Evolutionary conservation across 2,113 vertebrate genomes (phyloP), one percentile per base, ranked within the genome.

Genomic region (Rhea americana): DNA sequence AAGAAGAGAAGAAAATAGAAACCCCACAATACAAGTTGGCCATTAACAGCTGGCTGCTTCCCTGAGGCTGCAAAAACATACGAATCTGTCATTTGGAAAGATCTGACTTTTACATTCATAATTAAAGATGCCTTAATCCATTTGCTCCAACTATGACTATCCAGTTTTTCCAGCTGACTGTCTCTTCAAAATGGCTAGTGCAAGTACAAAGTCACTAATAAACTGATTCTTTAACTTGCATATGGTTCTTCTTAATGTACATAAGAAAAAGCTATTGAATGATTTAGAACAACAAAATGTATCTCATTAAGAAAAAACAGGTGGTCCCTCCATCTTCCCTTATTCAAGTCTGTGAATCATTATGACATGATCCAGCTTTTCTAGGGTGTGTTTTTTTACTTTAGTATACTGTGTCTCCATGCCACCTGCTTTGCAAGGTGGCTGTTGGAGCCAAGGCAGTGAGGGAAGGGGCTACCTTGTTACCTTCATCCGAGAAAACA

Each of bases 11-110:
- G 61, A 90, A 43, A 83, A 70, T 28, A 89, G 75, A 94, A 94
- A 94, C 89, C 74, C 93, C 89, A 92, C 70, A 85, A 82, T 51
- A 95, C 89, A 93, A 81, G 84, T 93, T 68, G 89, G 30, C 74
- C 47, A n/a, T 50, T 82, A 77, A 79, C 66, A 91, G 87, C 71
- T 87, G 71, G 21, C 66, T 84, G 43, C 78, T 94, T 94, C 93
- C 53, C 77, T 2, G 5, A 61, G 82, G 78, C 78, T 89, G 35
- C 61, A 71, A 59, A 84, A 83, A 14, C 77, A 51, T 43, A 73
- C 1, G 6, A 79, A 78, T 87, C 78, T 53, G 75, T 87, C 65
- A 41, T 84, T 71, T 62, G 61, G 65, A 89, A 76, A 87, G 53
- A 82, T 43, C 28, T 85, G 78, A 61, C 56, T 91, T 94, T 84